Evolutionary conservation across 2,113 vertebrate species (phyloP).

Genomic region (Neoarius graeffei): DNA sequence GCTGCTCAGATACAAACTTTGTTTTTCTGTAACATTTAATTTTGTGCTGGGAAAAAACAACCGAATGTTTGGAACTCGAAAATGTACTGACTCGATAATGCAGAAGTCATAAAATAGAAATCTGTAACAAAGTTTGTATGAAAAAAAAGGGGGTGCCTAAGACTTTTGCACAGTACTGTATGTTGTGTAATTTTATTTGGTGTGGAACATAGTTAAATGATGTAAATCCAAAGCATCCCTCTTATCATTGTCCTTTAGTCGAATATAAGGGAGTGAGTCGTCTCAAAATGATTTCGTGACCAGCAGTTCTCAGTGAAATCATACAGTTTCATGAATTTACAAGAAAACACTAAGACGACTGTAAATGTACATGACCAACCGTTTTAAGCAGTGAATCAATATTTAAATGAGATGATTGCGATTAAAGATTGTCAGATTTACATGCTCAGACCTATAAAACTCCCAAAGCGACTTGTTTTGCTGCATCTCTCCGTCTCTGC

Average conservation of each 20-base stretch:
- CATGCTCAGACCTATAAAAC: not conserved
- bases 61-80: too few relatives aligned
- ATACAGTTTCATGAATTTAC: not conserved
- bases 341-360: not conserved
- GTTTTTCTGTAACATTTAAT: too few relatives aligned
- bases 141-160: too few relatives aligned
- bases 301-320: not conserved
- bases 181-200: too few relatives aligned
- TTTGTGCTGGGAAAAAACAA: too few relatives aligned
- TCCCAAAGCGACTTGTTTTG: not conserved
- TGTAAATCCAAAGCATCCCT: not conserved
- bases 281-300: not conserved
- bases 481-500: conserved; percentile 65
- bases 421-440: not conserved
- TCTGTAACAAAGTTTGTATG: too few relatives aligned
- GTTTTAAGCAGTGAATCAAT: not conserved
- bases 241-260: not conserved
- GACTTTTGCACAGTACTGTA: too few relatives aligned
- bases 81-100: too few relatives aligned
- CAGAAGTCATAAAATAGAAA: too few relatives aligned
- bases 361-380: not conserved
- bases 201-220: not conserved
- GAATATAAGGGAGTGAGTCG: too few relatives aligned
- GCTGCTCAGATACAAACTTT: too few relatives aligned
- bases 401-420: not conserved